Base-by-base conservation (phyloP, 1,140 invertebrate species). In the Drosophila funebris region DNA sequence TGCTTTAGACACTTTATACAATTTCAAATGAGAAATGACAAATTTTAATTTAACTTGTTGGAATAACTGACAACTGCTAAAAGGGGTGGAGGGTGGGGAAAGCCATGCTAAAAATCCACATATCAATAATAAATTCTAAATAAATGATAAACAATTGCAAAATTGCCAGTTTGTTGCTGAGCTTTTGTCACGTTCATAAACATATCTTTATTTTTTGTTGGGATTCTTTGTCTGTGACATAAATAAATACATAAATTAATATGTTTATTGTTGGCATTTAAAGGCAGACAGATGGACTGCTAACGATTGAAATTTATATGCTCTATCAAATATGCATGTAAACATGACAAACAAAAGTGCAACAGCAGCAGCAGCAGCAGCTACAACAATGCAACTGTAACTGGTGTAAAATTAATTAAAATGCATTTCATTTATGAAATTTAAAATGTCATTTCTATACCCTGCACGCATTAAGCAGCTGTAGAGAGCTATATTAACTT, bases 321-420 rank as follows among this genome's bases (percentile, higher is more conserved):
- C 74, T 87, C 78, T 82, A 87, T 85, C 81, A 87, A 85, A 85
- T 87, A 85, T 85, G 71, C 73, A 85, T 85, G 83, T 87, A 78
- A 87, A 82, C 82, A 85, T 78, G 81, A 85, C 81, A 80, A 87
- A 78, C 73, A 77, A 62, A 72, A 57, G 36, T 66, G 69, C 61
- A 62, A 33, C 36, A 61, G 11, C 29, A 31, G 1, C 33, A 53
- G 16, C 56, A 46, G 6, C 31, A 16, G n/a, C 36, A 44, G 13
- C 68, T 14, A 27, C 52, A 48, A 14, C 46, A 57, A 64, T 20
- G 27, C 18, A 36, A 48, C 39, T 16, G 22, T 7, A 52, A 18
- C 37, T 54, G 29, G 22, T 85, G 61, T 63, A 77, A 85, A 87
- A 85, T 87, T 87, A 87, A 85, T 85, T 85, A 87, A 85, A 85